Conservation (phyloP, 2,113 vertebrate genomes). For the Corydoras sp. region DNA sequence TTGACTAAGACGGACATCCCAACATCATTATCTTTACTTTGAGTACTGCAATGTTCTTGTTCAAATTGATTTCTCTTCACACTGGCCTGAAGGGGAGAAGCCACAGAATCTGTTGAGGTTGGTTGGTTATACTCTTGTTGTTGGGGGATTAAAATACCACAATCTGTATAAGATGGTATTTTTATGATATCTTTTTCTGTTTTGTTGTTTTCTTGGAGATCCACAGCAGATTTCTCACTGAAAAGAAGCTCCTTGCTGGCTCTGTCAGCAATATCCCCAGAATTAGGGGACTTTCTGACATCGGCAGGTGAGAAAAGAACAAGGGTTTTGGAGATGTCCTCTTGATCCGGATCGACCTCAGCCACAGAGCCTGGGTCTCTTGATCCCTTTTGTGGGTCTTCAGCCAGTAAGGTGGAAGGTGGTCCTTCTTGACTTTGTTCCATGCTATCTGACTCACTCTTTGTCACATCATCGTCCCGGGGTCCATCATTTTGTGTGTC, state of each 20-base stretch:
- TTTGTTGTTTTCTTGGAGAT: slow-evolving; percentile 58
- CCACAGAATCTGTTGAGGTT: background rate
- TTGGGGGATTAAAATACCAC: background rate
- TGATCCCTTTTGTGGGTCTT: slow-evolving; percentile 73
- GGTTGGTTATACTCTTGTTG: background rate
- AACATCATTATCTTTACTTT: background rate
- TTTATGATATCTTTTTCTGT: background rate
- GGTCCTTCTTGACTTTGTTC: slow-evolving; percentile 87
- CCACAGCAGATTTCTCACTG: slow-evolving; percentile 68
- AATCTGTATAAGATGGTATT: background rate
- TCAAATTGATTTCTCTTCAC: background rate
- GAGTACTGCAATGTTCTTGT: background rate
- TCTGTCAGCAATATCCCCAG: slow-evolving; percentile 72
- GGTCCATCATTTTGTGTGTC: slow-evolving; percentile 54
- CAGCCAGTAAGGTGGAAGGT: slow-evolving; percentile 84
- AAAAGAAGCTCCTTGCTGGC: slow-evolving; percentile 67
- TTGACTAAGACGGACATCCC: background rate
- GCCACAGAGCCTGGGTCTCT: slow-evolving; percentile 75
- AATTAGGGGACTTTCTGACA: slow-evolving; percentile 80
- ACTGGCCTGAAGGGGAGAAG: background rate
- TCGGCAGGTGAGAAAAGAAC: slow-evolving; percentile 96
- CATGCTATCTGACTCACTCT: slow-evolving; percentile 82
- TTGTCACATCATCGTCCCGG: slow-evolving; percentile 67
- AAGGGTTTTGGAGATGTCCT: slow-evolving; percentile 91
- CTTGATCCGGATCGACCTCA: slow-evolving; percentile 83